phyloP scores from a whole-genome alignment of 2,113 vertebrate genomes.

The Guaruba guarouba region DNA sequence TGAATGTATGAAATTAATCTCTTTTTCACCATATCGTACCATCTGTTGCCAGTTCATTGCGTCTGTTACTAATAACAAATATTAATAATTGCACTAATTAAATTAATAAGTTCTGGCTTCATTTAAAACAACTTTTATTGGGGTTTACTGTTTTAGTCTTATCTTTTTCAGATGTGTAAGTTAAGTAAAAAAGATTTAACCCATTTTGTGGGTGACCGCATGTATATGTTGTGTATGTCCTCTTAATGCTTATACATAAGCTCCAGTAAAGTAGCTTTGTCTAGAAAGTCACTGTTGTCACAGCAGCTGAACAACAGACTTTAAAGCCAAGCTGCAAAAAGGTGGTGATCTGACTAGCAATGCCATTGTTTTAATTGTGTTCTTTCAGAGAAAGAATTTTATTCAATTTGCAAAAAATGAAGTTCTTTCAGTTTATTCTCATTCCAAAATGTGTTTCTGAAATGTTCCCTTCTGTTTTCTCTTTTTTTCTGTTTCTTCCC shows the following conservation, averaged over 20 bases:
- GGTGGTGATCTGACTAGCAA: not conserved
- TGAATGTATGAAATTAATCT: constrained; percentile 50
- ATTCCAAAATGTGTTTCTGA: not conserved
- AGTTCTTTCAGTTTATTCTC: not conserved
- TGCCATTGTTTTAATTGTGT: not conserved
- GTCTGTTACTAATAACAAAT: constrained; percentile 56
- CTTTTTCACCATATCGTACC: constrained; percentile 19
- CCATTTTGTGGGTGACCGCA: not conserved
- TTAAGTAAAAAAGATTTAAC: not conserved
- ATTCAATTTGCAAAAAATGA: not conserved
- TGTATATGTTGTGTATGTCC: accelerated
- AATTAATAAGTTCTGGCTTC: constrained; percentile 31
- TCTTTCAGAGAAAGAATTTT: not conserved
- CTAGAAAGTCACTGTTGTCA: not conserved
- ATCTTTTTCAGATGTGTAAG: not conserved
- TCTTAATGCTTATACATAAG: not conserved
- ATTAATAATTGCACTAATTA: constrained; percentile 46
- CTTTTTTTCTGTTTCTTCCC: not conserved
- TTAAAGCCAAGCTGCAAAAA: not conserved
- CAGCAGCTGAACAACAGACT: not conserved
- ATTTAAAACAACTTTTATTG: not conserved
- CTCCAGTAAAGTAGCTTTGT: not conserved
- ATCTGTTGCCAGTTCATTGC: constrained; percentile 56
- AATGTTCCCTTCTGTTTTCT: not conserved
- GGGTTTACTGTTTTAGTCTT: not conserved